phyloP scores from a whole-genome alignment of 2,797 vertebrate species.

The Pseudocheirus occidentalis region DNA sequence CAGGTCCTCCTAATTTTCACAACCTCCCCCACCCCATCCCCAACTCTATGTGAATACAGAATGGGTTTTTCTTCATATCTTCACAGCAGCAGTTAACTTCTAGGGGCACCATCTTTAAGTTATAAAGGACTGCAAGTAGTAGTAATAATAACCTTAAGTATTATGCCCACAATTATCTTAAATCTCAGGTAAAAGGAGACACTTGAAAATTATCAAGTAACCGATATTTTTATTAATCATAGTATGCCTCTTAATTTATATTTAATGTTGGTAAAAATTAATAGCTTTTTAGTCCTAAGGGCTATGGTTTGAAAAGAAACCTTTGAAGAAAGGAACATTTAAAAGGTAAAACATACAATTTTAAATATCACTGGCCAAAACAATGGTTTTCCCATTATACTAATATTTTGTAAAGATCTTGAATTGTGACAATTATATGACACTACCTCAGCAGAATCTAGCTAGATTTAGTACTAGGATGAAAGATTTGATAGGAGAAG shows the following conservation, averaged over 20 bases:
- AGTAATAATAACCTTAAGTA: conserved; percentile 39
- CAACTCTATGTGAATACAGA: not conserved
- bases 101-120: conserved; percentile 22
- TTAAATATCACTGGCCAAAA: not conserved
- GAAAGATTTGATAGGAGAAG: conserved; percentile 28
- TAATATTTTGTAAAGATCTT: not conserved
- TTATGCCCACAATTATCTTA: conserved; percentile 25
- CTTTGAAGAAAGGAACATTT: conserved; percentile 11
- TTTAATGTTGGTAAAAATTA: conserved; percentile 17
- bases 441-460: not conserved
- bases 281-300: conserved; percentile 7
- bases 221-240: conserved; percentile 28
- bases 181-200: conserved; percentile 2
- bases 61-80: not conserved
- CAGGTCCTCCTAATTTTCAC: not conserved
- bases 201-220: conserved; percentile 26
- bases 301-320: conserved; percentile 18
- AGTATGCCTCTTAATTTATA: conserved; percentile 21
- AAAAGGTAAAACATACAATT: conserved; percentile 24
- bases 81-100: not conserved
- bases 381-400: not conserved
- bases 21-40: not conserved
- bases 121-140: conserved; percentile 8
- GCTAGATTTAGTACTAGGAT: conserved; percentile 2
- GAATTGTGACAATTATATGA: not conserved